phyloP scores from a whole-genome alignment of 2,888 invertebrate species.

The Kuschelorhynchus macadamiae region DNA sequence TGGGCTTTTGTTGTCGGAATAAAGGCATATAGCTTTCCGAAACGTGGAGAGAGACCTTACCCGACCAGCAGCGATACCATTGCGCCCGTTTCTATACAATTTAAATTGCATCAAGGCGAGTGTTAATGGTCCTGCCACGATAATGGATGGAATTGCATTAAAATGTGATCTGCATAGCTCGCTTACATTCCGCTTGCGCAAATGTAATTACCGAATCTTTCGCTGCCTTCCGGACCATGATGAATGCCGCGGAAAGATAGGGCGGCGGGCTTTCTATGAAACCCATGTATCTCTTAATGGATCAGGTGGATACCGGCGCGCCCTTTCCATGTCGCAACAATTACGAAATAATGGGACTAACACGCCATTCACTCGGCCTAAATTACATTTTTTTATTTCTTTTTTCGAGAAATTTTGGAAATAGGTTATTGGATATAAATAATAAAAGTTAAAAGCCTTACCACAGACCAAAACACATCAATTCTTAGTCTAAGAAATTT shows the following conservation, averaged over 20 bases:
- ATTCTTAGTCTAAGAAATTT: no score
- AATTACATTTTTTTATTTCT: no score
- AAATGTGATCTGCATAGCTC: slow-evolving; percentile 71
- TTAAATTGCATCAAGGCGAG: slow-evolving; percentile 69
- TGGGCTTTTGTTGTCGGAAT: slow-evolving; percentile 64
- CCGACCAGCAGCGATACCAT: slow-evolving; percentile 23
- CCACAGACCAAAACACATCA: no score
- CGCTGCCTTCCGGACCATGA: slow-evolving; percentile 62
- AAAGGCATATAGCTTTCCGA: slow-evolving; percentile 67
- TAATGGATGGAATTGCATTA: slow-evolving; percentile 72
- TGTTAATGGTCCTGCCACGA: slow-evolving; percentile 68
- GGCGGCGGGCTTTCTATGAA: slow-evolving; percentile 46
- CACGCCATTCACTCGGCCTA: slow-evolving; percentile 9
- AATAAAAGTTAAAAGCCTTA: no score
- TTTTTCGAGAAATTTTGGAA: no score
- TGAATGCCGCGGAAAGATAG: slow-evolving; percentile 54
- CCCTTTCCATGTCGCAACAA: slow-evolving; percentile 64
- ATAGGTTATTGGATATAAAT: no score
- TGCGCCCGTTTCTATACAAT: slow-evolving; percentile 64
- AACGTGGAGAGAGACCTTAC: slow-evolving; percentile 54
- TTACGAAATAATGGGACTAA: slow-evolving; percentile 58
- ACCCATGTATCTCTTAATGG: slow-evolving; percentile 60
- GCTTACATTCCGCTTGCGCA: slow-evolving; percentile 61
- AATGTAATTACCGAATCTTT: slow-evolving; percentile 66
- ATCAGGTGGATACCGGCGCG: slow-evolving; percentile 63